phyloP scores from a whole-genome alignment of 2,888 invertebrate species.

The Plagiodera versicolora region DNA sequence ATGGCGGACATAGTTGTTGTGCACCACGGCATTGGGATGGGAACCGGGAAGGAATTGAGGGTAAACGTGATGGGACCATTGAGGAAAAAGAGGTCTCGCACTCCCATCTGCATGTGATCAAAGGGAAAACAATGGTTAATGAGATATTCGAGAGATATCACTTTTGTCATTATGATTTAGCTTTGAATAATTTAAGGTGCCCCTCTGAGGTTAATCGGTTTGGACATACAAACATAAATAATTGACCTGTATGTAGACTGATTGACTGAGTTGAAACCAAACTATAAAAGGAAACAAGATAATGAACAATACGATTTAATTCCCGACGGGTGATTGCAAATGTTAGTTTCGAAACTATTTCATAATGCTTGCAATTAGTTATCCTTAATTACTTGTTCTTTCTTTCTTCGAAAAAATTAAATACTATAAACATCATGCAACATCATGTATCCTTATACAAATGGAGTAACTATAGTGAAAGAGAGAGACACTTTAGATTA shows the following conservation, averaged over 20 bases:
- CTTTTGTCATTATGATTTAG: neutral
- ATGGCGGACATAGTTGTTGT: slow-evolving; percentile 54
- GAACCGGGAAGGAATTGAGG: slow-evolving; percentile 92
- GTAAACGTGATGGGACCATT: slow-evolving; percentile 94
- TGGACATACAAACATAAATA: neutral
- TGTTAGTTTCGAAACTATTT: too few relatives aligned
- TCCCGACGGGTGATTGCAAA: too few relatives aligned
- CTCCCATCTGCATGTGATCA: slow-evolving; percentile 55
- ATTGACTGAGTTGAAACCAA: too few relatives aligned
- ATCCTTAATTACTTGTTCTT: too few relatives aligned
- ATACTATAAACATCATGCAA: too few relatives aligned
- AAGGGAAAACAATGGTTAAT: slow-evolving; percentile 30
- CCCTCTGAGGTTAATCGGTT: neutral
- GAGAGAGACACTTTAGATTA: neutral
- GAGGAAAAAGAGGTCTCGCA: slow-evolving; percentile 85
- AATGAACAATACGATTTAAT: too few relatives aligned
- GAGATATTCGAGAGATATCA: neutral
- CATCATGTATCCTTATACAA: too few relatives aligned
- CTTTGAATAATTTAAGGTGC: neutral
- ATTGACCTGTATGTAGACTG: too few relatives aligned
- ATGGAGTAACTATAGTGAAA: neutral
- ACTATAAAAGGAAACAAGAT: too few relatives aligned
- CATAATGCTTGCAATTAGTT: too few relatives aligned
- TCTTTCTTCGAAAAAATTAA: too few relatives aligned
- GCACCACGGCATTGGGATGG: slow-evolving; percentile 72